These are phyloP conservation scores for Andrena praecox DNA, from an alignment of 2,888 invertebrate species.

Conservation along the genomic window DNA sequence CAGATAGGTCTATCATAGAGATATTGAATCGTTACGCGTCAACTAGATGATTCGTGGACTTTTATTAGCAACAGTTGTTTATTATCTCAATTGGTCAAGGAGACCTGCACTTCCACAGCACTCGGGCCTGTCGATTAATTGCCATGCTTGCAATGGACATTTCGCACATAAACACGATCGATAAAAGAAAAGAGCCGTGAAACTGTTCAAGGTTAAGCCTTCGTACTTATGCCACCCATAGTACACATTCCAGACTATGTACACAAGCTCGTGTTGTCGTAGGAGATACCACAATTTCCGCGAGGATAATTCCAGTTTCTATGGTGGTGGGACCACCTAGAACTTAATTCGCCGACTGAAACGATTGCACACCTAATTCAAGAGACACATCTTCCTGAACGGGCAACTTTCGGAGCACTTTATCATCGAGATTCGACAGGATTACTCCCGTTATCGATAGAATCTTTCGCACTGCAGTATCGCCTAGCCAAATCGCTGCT, in stretches of 20 bases:
- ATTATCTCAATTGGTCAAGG: background rate
- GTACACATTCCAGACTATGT: background rate
- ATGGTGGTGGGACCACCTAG: background rate
- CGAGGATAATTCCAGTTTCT: background rate
- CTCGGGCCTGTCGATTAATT: background rate
- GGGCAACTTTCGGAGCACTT: background rate
- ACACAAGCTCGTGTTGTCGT: background rate
- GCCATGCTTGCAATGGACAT: background rate
- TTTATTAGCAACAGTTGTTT: background rate
- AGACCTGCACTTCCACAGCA: background rate
- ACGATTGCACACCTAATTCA: background rate
- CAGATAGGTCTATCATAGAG: background rate
- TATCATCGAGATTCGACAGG: background rate
- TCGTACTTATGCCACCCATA: constrained; percentile 1
- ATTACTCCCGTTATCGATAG: background rate
- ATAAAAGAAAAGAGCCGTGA: constrained; percentile 41
- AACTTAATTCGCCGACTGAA: background rate
- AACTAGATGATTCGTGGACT: background rate
- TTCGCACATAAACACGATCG: constrained; percentile 25
- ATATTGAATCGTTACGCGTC: too few relatives aligned
- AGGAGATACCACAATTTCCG: background rate
- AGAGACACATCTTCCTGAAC: background rate
- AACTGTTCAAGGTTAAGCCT: constrained; percentile 37
- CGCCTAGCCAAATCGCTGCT: background rate
- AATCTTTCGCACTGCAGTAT: constrained; percentile 35